A percentile compares a stretch with the other conserved stretches of the same genome.
Evolutionary conservation across 2,888 invertebrate genomes (phyloP).

Genomic region (Cheilosia vulpina): DNA sequence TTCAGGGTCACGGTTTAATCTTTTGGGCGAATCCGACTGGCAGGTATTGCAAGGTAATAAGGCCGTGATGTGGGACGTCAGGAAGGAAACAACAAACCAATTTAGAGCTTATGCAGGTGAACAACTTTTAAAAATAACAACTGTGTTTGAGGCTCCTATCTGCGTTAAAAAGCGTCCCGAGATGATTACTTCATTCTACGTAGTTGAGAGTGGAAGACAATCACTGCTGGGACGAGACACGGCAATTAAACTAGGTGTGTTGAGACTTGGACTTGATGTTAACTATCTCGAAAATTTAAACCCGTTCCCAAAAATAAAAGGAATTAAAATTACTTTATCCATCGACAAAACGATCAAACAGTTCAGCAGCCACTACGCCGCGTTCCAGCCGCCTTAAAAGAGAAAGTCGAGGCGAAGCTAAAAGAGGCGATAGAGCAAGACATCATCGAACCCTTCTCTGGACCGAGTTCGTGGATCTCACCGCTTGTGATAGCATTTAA

Average conservation of each 20-base stretch:
- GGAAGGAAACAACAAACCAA: too few species aligned
- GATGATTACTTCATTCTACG: too few species aligned
- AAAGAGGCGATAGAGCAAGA: conserved; percentile 74
- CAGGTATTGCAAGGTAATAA: conserved; percentile 11
- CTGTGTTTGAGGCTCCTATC: too few species aligned
- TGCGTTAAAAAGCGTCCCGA: too few species aligned
- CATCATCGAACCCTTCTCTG: conserved; percentile 78
- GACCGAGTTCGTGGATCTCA: conserved; percentile 79
- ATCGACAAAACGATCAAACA: conserved; percentile 76
- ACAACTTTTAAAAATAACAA: too few species aligned
- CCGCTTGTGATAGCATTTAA: conserved; percentile 78
- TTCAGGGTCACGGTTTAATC: conserved; percentile 32
- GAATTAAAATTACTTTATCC: conserved; percentile 76
- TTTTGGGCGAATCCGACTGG: conserved; percentile 34
- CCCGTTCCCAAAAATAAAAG: conserved; percentile 76
- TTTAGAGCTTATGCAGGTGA: too few species aligned
- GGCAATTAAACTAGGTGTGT: conserved; percentile 17
- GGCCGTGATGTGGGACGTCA: background rate
- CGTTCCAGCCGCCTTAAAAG: conserved; percentile 77
- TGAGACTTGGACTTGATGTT: conserved; percentile 44
- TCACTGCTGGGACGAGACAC: conserved; percentile 16
- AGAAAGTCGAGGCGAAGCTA: conserved; percentile 38
- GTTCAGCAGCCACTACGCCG: conserved; percentile 77
- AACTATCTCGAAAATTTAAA: conserved; percentile 23
- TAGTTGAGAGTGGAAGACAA: conserved; percentile 26